Base-by-base conservation (phyloP, 2,888 invertebrate genomes). In the Slavum lentiscoides region DNA sequence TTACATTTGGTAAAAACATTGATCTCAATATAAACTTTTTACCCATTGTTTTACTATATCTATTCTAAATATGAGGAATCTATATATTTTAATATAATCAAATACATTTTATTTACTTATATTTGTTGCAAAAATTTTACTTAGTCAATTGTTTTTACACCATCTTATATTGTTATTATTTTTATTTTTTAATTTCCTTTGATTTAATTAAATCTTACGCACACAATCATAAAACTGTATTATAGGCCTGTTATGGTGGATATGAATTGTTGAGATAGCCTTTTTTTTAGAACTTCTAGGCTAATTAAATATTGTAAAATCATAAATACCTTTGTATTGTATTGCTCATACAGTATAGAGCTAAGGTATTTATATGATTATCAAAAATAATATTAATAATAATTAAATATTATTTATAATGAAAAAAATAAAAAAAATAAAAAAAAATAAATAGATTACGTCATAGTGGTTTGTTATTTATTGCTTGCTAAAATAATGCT, bases 281-380 rank as follows among this genome's bases (percentile, higher is more conserved):
- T 67, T 75, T 67, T 67, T 74, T 75, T n/a, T 75, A 75, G 75
- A 67, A 75, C 59, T 61, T 72, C 8, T 75, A 75, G 75, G 75
- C 67, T 75, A 68, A 75, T 68, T 68, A 67, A 75, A 68, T 75
- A 59, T 19, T 75, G 67, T 75, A 75, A 67, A 75, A 75, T 59
- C 59, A 67, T 75, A 75, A 75, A 75, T 75, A 77, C 2, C 77
- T 61, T 61, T 77, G 77, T 69, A 77, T 77, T 69, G 59, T 77
- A 62, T 77, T 69, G 76, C 61, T 77, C 61, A 69, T 77, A 77
- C 69, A 69, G 59, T 67, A 59, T 69, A 19, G 68, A 69, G 77
- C 69, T 55, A 76, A 2, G 1, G 30, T 69, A 69, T 69, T 77
- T 69, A 3, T 77, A 59, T 69, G 62, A 61, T 62, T 77, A 62